These are phyloP conservation scores for Bombylius discolor DNA, from an alignment of 2,888 invertebrate genomes.

Conservation along the genomic window DNA sequence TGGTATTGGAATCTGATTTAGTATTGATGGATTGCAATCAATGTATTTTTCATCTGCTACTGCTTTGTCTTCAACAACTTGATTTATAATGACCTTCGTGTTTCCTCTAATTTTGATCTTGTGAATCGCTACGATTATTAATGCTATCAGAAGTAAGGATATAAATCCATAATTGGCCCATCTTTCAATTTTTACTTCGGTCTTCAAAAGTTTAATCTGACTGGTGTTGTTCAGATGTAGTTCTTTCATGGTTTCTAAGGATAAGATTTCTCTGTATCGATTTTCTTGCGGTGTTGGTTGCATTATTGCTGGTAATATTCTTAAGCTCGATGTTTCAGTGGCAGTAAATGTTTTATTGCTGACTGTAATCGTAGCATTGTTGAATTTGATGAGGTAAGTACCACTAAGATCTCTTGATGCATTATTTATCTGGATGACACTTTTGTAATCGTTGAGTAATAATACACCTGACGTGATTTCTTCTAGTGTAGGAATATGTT, in stretches of 20 bases:
- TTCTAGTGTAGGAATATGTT: constrained; percentile 10
- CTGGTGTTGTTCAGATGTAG: constrained; percentile 9
- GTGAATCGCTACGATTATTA: neutral
- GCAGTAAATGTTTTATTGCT: constrained; percentile 6
- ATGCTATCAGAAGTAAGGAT: too few species aligned
- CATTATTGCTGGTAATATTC: constrained; percentile 11
- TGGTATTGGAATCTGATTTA: too few species aligned
- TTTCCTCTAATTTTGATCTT: too few species aligned
- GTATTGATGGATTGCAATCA: too few species aligned
- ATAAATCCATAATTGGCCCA: neutral
- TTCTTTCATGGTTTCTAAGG: constrained; percentile 11
- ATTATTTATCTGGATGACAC: neutral
- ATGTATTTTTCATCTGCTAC: too few species aligned
- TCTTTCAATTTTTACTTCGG: neutral
- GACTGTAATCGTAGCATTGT: constrained; percentile 7
- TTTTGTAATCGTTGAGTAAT: constrained; percentile 12
- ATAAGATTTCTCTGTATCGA: constrained; percentile 9
- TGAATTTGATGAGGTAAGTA: constrained; percentile 4
- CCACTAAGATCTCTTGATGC: neutral
- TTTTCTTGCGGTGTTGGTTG: constrained; percentile 7
- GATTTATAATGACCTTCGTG: too few species aligned
- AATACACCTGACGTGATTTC: constrained; percentile 11
- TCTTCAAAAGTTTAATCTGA: constrained; percentile 1
- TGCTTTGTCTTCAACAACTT: too few species aligned
- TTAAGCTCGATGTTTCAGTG: constrained; percentile 4